phyloP scores from a whole-genome alignment of 2,797 vertebrate species.

The Pipistrellus nathusii region DNA sequence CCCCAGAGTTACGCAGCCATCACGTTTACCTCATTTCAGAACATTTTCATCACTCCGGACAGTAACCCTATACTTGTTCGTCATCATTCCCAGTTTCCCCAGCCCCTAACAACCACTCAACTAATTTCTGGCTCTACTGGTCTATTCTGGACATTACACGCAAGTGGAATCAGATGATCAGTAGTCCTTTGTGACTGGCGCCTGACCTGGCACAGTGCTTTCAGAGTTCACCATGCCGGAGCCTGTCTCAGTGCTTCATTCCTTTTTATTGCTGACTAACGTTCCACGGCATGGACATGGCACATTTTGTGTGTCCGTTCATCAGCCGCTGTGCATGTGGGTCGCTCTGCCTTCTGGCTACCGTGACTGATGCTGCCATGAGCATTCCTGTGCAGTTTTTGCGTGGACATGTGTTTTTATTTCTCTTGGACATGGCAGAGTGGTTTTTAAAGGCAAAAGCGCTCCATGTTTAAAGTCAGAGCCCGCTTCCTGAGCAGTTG shows the following conservation, averaged over 20 bases:
- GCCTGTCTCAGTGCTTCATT: accelerated
- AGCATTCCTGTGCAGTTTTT: too few relatives aligned
- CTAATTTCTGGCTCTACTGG: background rate
- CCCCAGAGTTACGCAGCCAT: too few relatives aligned
- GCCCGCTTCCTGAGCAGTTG: background rate
- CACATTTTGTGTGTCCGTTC: accelerated
- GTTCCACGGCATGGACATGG: accelerated
- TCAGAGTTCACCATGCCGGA: accelerated
- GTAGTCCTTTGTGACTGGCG: background rate
- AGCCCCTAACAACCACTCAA: background rate
- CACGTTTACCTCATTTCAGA: background rate
- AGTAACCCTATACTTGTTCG: background rate
- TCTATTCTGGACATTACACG: accelerated
- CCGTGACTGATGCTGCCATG: accelerated
- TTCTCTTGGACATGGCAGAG: background rate
- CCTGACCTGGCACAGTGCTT: background rate
- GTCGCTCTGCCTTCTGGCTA: background rate
- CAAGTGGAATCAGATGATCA: accelerated
- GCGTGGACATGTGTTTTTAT: background rate
- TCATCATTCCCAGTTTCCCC: background rate
- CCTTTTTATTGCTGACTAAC: accelerated
- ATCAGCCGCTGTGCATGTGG: background rate
- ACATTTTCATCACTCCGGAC: background rate
- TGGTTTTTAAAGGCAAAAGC: background rate
- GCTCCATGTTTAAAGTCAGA: background rate